These are phyloP conservation scores for Dasysyrphus albostriatus DNA, from an alignment of 2,888 invertebrate genomes.

Conservation along the genomic window DNA sequence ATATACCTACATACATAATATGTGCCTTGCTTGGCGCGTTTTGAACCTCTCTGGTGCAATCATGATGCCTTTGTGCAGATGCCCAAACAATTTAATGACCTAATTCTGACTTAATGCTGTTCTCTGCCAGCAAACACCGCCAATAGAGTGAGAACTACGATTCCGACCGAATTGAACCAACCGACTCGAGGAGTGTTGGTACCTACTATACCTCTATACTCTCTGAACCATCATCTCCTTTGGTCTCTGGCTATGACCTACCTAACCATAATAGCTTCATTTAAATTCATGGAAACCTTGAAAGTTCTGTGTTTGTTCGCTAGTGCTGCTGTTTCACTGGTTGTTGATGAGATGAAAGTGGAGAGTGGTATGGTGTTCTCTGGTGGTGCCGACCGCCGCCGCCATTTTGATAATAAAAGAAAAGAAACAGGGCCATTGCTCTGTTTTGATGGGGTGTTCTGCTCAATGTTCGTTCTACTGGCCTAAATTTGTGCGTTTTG, in stretches of 20 bases:
- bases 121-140: constrained; percentile 55
- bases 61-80: constrained; percentile 72
- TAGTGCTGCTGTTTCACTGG: neutral
- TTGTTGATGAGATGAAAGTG: neutral
- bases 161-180: constrained; percentile 35
- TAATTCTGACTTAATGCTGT: constrained; percentile 68
- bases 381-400: constrained; percentile 18
- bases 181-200: constrained; percentile 9
- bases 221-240: constrained; percentile 52
- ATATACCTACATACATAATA: neutral
- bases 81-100: constrained; percentile 75
- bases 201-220: neutral
- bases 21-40: constrained; percentile 37
- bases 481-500: constrained; percentile 64
- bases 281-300: constrained; percentile 76
- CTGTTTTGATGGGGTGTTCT: neutral
- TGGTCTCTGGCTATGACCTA: constrained; percentile 69
- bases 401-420: constrained; percentile 53
- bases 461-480: constrained; percentile 40
- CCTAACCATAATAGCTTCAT: constrained; percentile 74
- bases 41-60: constrained; percentile 60
- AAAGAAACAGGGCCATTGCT: constrained; percentile 41
- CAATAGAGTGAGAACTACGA: constrained; percentile 59
- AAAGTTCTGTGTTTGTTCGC: constrained; percentile 66
- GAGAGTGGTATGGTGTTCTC: neutral